These are phyloP conservation scores for Willowsia nigromaculata DNA, from an alignment of 2,888 invertebrate species.

Conservation along the genomic window DNA sequence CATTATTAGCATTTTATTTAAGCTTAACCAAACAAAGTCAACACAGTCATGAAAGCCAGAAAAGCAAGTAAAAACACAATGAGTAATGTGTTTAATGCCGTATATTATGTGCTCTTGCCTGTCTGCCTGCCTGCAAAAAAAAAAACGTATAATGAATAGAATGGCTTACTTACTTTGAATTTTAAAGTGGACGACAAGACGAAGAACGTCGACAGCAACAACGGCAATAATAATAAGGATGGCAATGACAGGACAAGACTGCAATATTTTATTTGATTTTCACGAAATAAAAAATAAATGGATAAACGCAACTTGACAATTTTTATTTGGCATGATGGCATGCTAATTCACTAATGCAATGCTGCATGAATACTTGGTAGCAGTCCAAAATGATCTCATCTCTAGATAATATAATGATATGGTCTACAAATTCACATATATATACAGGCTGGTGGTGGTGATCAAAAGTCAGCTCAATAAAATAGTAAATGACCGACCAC, in stretches of 20 bases:
- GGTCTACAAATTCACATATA: background rate
- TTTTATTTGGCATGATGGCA: conserved; percentile 56
- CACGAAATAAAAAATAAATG: conserved; percentile 32
- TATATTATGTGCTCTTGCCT: background rate
- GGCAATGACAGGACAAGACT: conserved; percentile 32
- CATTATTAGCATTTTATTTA: conserved; percentile 50
- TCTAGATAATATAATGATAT: conserved; percentile 31
- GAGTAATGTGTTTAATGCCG: conserved; percentile 7
- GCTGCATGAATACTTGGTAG: conserved; percentile 54
- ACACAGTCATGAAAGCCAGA: background rate
- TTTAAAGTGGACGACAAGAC: conserved; percentile 44
- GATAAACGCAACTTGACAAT: conserved; percentile 46
- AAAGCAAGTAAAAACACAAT: conserved; percentile 3
- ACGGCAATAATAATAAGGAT: conserved; percentile 27
- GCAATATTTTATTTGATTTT: conserved; percentile 49
- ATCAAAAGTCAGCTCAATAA: conserved; percentile 40
- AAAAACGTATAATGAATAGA: conserved; percentile 30
- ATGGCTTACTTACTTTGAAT: conserved; percentile 45
- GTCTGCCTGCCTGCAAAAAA: conserved; percentile 9
- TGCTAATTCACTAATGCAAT: conserved; percentile 49
- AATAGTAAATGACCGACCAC: conserved; percentile 31
- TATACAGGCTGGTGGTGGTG: conserved; percentile 12
- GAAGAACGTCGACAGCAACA: conserved; percentile 23
- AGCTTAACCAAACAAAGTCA: conserved; percentile 43
- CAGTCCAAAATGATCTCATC: conserved; percentile 49